phyloP scores from a whole-genome alignment of 2,888 invertebrate genomes.

The Melanchra persicariae region DNA sequence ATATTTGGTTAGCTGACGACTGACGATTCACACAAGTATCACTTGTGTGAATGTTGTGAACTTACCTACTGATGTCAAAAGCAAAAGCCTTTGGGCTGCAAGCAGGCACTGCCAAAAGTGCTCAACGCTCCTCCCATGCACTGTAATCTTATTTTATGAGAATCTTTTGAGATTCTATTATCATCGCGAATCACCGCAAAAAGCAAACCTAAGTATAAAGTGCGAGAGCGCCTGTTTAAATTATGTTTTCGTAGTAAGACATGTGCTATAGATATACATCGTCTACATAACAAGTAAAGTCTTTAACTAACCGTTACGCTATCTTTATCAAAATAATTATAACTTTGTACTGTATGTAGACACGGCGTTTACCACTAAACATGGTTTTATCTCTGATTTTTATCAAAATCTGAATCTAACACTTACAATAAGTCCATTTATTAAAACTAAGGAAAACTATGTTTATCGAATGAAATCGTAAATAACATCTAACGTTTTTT shows the following conservation, averaged over 20 bases:
- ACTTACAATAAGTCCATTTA: not conserved
- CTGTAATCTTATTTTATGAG: no score
- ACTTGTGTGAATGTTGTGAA: no score
- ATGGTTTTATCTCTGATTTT: not conserved
- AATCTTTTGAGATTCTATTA: no score
- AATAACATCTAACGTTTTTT: not conserved
- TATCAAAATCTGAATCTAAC: conserved; percentile 3
- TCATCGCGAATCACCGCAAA: no score
- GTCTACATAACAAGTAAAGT: not conserved
- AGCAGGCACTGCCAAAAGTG: no score
- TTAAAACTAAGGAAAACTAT: conserved; percentile 4
- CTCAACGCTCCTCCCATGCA: no score
- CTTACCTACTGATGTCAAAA: no score
- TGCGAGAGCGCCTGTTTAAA: no score
- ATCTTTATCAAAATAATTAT: conserved; percentile 14
- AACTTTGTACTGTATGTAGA: conserved; percentile 13
- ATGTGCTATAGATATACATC: no score
- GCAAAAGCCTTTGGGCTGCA: not conserved
- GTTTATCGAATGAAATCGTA: conserved; percentile 17
- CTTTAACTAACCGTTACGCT: conserved; percentile 8
- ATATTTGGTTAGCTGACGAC: conserved; percentile 3
- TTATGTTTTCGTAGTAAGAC: no score
- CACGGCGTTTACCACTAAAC: not conserved
- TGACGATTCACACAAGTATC: not conserved
- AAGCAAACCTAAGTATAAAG: no score